Percentiles rank a stretch among this genome's conserved stretches.
phyloP scores from a whole-genome alignment of 2,113 vertebrate species.

The Psittacula cyanocephala region DNA sequence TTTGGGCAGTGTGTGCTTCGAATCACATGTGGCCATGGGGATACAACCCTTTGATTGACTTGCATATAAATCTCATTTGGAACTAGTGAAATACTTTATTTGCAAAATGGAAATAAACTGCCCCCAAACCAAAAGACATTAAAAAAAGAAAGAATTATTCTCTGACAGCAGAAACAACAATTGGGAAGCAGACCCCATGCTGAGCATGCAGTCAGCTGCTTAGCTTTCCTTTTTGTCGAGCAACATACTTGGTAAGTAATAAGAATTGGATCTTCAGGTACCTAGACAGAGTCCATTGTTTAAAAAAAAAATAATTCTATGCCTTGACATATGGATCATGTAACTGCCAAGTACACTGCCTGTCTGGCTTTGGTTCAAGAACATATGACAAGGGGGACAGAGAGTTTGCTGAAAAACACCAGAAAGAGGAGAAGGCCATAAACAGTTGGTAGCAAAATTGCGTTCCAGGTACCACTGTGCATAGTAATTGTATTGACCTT shows the following conservation, averaged over 20 bases:
- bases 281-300: neutral
- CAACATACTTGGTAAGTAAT: neutral
- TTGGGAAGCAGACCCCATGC: neutral
- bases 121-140: neutral
- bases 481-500: constrained; percentile 17
- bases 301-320: neutral
- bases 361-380: constrained; percentile 24
- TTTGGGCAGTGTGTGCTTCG: constrained; percentile 16
- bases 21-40: neutral
- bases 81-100: neutral
- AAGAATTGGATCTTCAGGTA: neutral
- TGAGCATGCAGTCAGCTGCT: neutral
- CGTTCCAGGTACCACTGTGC: constrained; percentile 13
- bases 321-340: constrained; percentile 37
- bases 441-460: constrained; percentile 26
- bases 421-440: neutral
- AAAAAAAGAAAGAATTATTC: neutral
- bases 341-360: constrained; percentile 39
- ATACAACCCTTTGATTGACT: constrained; percentile 11
- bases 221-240: neutral
- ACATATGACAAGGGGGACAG: neutral
- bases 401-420: neutral
- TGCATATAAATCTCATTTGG: constrained; percentile 39
- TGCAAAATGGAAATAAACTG: constrained; percentile 25
- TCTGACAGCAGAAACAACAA: neutral